Evolutionary conservation across 2,797 vertebrate species (phyloP).

Genomic region (Austrolebias charrua): DNA sequence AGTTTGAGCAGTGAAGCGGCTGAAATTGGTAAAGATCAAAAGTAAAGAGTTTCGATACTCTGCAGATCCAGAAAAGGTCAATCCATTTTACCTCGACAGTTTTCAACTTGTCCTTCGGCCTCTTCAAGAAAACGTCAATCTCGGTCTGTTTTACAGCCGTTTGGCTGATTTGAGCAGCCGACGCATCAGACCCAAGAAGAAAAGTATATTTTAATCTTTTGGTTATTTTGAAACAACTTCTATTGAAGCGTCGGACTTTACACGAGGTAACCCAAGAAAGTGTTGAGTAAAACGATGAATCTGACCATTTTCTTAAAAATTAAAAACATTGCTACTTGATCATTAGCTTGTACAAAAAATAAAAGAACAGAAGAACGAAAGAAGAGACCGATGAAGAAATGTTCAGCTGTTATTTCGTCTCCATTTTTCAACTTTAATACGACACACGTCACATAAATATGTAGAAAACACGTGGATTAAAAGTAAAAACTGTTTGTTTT

Average conservation of each 20-base stretch:
- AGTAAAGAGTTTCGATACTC: conserved; percentile 3
- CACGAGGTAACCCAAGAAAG: too few relatives aligned
- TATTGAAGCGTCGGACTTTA: too few relatives aligned
- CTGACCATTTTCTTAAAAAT: too few relatives aligned
- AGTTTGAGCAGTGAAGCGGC: conserved; percentile 1
- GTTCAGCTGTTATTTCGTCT: neutral
- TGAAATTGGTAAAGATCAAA: conserved; percentile 3
- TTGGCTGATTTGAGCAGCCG: conserved; percentile 11
- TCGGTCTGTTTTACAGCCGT: conserved; percentile 1
- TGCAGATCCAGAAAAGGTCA: conserved; percentile 12
- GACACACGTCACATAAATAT: neutral
- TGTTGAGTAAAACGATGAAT: too few relatives aligned
- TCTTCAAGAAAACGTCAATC: conserved; percentile 9
- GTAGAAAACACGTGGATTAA: too few relatives aligned
- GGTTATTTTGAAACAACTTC: neutral
- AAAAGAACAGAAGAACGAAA: neutral
- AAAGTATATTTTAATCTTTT: neutral
- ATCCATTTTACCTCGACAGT: conserved; percentile 15
- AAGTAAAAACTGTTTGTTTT: neutral
- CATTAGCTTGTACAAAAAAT: too few relatives aligned
- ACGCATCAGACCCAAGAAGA: neutral
- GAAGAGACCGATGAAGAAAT: neutral
- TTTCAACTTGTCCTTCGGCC: neutral
- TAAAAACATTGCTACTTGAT: too few relatives aligned
- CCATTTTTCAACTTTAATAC: neutral